These are phyloP conservation scores for Gallinago stenura DNA, from an alignment of 2,797 vertebrate genomes.

Conservation along the genomic window DNA sequence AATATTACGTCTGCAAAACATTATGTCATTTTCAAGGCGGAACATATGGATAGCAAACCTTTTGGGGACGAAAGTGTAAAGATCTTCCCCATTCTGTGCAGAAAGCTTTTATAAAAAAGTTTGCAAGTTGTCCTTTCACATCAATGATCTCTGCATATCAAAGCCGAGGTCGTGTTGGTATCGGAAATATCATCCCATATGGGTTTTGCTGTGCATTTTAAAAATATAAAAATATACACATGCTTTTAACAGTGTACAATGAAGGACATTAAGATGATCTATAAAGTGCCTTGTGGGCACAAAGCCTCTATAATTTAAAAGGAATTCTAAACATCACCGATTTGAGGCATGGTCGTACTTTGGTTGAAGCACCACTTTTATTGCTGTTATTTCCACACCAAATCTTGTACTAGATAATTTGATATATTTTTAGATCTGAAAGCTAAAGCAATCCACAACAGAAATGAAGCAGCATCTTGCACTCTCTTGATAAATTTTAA, in stretches of 20 bases:
- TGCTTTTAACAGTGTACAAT: constrained; percentile 64
- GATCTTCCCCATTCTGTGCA: constrained; percentile 69
- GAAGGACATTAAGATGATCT: constrained; percentile 55
- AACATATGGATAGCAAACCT: constrained; percentile 66
- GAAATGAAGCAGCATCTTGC: constrained; percentile 21
- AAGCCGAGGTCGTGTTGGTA: constrained; percentile 65
- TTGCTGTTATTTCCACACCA: neutral
- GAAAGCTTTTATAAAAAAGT: constrained; percentile 68
- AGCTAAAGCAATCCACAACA: constrained; percentile 10
- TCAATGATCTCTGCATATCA: constrained; percentile 69
- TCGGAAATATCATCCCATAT: constrained; percentile 66
- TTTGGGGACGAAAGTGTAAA: constrained; percentile 63
- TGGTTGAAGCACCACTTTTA: neutral
- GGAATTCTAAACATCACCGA: constrained; percentile 3
- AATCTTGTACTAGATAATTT: neutral
- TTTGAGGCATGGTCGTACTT: neutral
- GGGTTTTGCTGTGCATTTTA: constrained; percentile 70
- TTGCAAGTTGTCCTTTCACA: constrained; percentile 70
- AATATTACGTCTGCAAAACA: constrained; percentile 53
- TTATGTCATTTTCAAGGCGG: constrained; percentile 47
- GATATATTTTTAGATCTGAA: neutral
- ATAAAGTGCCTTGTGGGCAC: constrained; percentile 24
- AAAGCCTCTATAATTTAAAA: constrained; percentile 24
- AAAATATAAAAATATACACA: constrained; percentile 72
- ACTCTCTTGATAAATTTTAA: neutral